Base-by-base conservation (phyloP, 2,888 invertebrate species). In the Drosophila limbata region DNA sequence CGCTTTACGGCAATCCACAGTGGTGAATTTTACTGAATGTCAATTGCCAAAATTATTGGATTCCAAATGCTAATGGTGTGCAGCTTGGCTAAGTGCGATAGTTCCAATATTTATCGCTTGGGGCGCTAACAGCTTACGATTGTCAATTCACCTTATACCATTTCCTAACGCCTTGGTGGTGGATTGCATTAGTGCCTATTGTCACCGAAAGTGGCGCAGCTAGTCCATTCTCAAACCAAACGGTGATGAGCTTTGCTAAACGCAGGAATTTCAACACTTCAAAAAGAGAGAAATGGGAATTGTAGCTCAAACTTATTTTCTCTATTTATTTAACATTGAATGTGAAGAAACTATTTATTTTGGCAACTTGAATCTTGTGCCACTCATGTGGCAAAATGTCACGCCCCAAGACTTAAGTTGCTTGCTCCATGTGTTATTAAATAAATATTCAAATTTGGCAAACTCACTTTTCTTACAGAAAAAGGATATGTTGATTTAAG, bases 291-390 rank as follows among this genome's bases (percentile, higher is more conserved):
- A 19, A 1, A 13, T 3, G 8, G 11, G 17, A 28, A 13, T 33
- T 17, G 13, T 11, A 1, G n/a, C 15, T 6, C 28, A 31, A 31
- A 55, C 52, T 44, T 53, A n/a, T 35, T 15, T n/a, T 19, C 21
- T 31, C n/a, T 47, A 19, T 55, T 40, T 51, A 62, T 69, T 80
- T 55, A 64, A 77, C 53, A 73, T 65, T 53, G 37, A 35, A 67
- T 60, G 63, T 50, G 40, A 69, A 44, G 57, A 62, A 25, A 69
- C 78, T 81, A 70, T 69, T 84, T 81, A 11, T 57, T 35, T n/a
- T 39, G 57, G 60, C 56, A 73, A 69, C 65, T 53, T 52, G 19
- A 17, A 19, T 25, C 15, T 39, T 33, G 15, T 53, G 10, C 25
- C 25, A 9, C 33, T 13, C 5, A 21, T 33, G 28, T 39, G 33